Base-by-base conservation (phyloP, 1,140 invertebrate species). In the Helicoverpa zea region DNA sequence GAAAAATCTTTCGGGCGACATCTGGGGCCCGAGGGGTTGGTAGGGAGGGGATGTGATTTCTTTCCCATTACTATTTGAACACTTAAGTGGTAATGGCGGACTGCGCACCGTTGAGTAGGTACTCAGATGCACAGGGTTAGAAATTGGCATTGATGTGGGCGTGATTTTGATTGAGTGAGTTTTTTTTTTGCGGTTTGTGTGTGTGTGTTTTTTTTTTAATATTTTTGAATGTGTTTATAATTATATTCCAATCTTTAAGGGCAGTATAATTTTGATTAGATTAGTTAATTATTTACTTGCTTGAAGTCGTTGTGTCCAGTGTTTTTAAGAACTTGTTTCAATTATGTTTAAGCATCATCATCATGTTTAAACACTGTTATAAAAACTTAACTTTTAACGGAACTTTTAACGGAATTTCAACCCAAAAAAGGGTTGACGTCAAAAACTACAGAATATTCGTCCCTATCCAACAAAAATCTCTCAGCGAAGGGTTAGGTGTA, bases 1-100 rank as follows among this genome's bases (percentile, higher is more conserved):
- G 88, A 90, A 93, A 94, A 94, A 92, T 91, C 88, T 85, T 85
- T 79, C 81, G 82, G 75, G 83, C 92, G 89, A 91, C 93, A 94
- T 93, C 92, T 94, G 93, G 81, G 91, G 87, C 88, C 87, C 86
- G 86, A 84, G 84, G 84, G 89, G 85, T 30, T n/a, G 80, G 59
- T 54, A 66, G 66, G 58, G 73, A 74, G 83, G 35, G 77, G 81
- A 83, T 80, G 85, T 81, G 86, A 91, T 88, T 90, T 85, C 84
- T 87, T 86, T 86, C 81, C 87, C 89, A 90, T 90, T 90, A 90
- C 86, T 87, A 89, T 90, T 87, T 84, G 85, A 79, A 79, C 81
- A 70, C 58, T 82, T 82, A 66, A 83, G 81, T 81, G 70, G 51
- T 61, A 75, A 59, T 75, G 54, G 56, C 43, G 73, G 54, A 14